Base-by-base conservation (phyloP, 2,113 vertebrate genomes). In the Telmatochromis brichardi region DNA sequence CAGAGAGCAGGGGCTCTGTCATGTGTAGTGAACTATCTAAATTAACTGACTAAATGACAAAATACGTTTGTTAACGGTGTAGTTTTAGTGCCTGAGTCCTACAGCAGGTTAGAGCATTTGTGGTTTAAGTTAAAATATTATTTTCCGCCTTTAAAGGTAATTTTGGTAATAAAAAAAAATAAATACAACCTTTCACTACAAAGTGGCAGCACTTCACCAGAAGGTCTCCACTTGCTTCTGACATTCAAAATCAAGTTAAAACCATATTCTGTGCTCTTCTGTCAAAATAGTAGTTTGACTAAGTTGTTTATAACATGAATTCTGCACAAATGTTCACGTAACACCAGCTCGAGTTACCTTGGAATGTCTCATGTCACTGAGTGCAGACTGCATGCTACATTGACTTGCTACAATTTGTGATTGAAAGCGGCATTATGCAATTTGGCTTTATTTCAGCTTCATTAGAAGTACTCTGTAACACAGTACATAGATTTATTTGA, bases 1-100 rank as follows among this genome's bases (percentile, higher is more conserved):
- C 63, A 23, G 63, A 42, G n/a, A 23, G 12, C 63, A 71, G 63
- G 63, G n/a, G 7, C 63, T 23, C 13, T 42, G 12, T 71, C n/a
- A 42, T 42, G 35, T 71, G 35, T 23, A 21, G 19, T 42, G 63
- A 71, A 65, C 60, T n/a, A n/a, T 35, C 63, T 68, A 68, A 71
- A 40, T 40, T 14, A 71, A 23, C 35, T 71, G 19, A 40, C 35
- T 71, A 14, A 23, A 71, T 71, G 35, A 71, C 35, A 42, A 23
- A 71, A 71, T 42, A 9, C 2, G 0, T 42, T 71, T 68, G 35
- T 37, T 14, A 68, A 68, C 1, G 0, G 6, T 68, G 19, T 37
- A 14, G 33, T 37, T 68, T 68, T 40, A 21, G 3, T 68, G 19
- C 7, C 11, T 1, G 35, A 14, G n/a, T 68, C 63, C 3, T 40